Evolutionary conservation across 2,888 invertebrate genomes (phyloP), one percentile per base, ranked within the genome.

Genomic region (Eupithecia subumbrata): DNA sequence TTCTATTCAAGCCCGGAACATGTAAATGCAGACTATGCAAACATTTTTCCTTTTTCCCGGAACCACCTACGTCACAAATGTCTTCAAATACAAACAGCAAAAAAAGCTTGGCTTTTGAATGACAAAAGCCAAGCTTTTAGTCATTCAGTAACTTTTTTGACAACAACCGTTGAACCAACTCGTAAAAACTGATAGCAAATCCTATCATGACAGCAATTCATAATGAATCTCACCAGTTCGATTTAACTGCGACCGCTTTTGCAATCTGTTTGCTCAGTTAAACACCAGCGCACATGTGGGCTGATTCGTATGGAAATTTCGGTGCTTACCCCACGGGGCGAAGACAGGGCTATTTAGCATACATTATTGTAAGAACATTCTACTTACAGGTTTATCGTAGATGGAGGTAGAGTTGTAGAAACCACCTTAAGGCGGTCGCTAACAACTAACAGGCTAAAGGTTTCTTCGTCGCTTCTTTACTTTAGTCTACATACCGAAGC

Each of bases 281-380:
- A 34, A 34, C 34, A 64, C 34, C 30, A 16, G 34, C 16, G 34
- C 64, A 64, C 34, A 34, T 64, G 64, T 18, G 64, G 64, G 22
- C 67, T 43, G 22, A 67, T 67, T 40, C 43, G 7, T 67, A 43
- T 67, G 64, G 64, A 64, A 67, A 67, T 67, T 30, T 22, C 22
- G 67, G 43, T 40, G 40, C 22, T 67, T 67, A 37, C 63, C 72
- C 64, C 18, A 18, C 64, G 64, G 34, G 14, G 64, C 64, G 34
- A 34, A 34, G 64, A 64, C 64, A 64, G 16, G 34, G 34, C 3
- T 16, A 18, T 34, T 64, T 64, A 64, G 34, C 64, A 64, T 64
- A 34, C 18, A 34, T 64, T 64, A 64, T 34, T 64, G 64, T 34
- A 12, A 25, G 30, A 22, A 22, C 56, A 56, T 56, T 22, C 11